phyloP scores from a whole-genome alignment of 2,797 vertebrate species.

The Amphiprion clarkii region DNA sequence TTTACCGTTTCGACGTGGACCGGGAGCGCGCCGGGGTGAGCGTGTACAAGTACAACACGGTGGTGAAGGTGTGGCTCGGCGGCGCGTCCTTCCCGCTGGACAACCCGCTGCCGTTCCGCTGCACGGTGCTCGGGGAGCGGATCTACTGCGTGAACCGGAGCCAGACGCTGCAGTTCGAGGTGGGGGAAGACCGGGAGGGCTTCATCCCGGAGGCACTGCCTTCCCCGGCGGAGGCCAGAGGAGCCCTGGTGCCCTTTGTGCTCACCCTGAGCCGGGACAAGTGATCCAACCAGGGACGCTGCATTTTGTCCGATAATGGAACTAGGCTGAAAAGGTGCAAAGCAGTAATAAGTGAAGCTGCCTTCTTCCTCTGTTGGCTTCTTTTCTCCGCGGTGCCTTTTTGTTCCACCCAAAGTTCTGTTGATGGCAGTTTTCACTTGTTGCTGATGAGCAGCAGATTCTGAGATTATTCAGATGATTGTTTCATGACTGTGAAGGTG shows the following conservation, averaged over 20 bases:
- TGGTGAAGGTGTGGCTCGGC: conserved; percentile 91
- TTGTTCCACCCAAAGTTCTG: no score
- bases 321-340: no score
- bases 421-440: no score
- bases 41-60: conserved; percentile 91
- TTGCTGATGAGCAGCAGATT: no score
- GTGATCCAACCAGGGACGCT: neutral
- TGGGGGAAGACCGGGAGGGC: conserved; percentile 82
- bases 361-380: no score
- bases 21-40: conserved; percentile 80
- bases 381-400: no score
- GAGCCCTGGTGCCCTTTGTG: conserved; percentile 89
- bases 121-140: conserved; percentile 86
- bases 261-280: conserved; percentile 82
- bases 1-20: conserved; percentile 93
- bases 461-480: no score
- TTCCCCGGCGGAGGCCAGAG: conserved; percentile 85
- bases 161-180: conserved; percentile 86
- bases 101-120: conserved; percentile 88
- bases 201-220: conserved; percentile 85
- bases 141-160: conserved; percentile 93
- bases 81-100: conserved; percentile 80
- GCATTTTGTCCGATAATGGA: no score
- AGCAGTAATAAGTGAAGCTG: no score
- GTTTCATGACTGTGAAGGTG: no score